Conservation (phyloP, 30 jellyfish, hydroid and myxozoan species). For the Pseudorhiza aurosa region DNA sequence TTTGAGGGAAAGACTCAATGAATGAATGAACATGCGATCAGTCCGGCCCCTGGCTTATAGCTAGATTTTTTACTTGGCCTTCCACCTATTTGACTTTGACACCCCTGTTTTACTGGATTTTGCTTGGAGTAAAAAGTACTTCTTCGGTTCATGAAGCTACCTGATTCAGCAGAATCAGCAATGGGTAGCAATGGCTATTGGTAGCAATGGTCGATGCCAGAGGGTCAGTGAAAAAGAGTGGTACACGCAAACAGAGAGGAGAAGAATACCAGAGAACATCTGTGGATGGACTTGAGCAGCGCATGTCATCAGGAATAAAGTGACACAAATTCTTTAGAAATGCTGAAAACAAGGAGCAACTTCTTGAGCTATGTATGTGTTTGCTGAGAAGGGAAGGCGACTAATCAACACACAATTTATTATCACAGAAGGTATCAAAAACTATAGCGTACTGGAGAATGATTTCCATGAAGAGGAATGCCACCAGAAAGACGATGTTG, state of each 20-base stretch:
- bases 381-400: constrained; percentile 9
- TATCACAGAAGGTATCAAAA: constrained; percentile 6
- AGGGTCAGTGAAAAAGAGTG: neutral
- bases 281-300: constrained; percentile 5
- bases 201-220: neutral
- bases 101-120: too few relatives aligned
- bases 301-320: too few relatives aligned
- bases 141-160: too few relatives aligned
- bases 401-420: neutral
- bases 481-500: constrained; percentile 59
- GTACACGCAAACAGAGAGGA: constrained; percentile 1
- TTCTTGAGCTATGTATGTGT: constrained; percentile 28
- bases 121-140: too few relatives aligned
- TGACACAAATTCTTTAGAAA: too few relatives aligned
- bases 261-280: constrained; percentile 24
- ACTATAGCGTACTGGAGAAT: neutral
- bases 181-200: too few relatives aligned
- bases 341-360: constrained; percentile 39
- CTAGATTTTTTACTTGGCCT: too few relatives aligned
- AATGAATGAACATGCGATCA: too few relatives aligned
- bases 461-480: constrained; percentile 33
- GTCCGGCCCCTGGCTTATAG: too few relatives aligned
- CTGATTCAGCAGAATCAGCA: too few relatives aligned
- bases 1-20: too few relatives aligned
- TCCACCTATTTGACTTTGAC: too few relatives aligned